A percentile compares a stretch with the other conserved stretches of the same genome.
Evolutionary conservation across 2,113 vertebrate genomes (phyloP).

Genomic region (Choloepus hoffmanni): DNA sequence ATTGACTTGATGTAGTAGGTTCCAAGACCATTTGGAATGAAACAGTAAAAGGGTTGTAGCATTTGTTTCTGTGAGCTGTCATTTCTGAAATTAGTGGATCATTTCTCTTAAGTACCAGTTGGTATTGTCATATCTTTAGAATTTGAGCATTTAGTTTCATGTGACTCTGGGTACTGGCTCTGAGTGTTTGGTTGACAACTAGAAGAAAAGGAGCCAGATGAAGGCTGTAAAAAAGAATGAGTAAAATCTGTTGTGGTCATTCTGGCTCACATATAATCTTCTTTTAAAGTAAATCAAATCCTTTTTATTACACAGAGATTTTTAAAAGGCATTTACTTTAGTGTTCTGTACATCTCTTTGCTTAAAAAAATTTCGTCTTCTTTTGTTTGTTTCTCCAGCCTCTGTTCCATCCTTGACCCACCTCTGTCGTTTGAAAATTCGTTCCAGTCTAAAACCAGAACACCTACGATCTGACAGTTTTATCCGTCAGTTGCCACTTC

Average conservation of each 20-base stretch:
- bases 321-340: background rate
- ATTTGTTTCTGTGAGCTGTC: background rate
- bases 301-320: background rate
- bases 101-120: background rate
- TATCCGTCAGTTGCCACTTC: slow-evolving; percentile 85
- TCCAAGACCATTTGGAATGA: background rate
- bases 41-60: background rate
- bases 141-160: slow-evolving; percentile 44
- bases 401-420: slow-evolving; percentile 86
- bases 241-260: background rate
- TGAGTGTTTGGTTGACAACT: background rate
- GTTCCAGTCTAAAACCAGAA: slow-evolving; percentile 81
- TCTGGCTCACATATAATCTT: background rate
- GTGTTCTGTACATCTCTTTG: background rate
- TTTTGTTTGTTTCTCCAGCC: slow-evolving; percentile 79
- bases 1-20: background rate
- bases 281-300: background rate
- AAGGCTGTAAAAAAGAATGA: background rate
- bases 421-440: slow-evolving; percentile 89
- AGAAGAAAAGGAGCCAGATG: background rate
- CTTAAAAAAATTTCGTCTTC: background rate
- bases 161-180: background rate
- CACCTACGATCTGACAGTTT: slow-evolving; percentile 77
- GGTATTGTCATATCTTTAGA: background rate
- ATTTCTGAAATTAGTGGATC: slow-evolving; percentile 37